Base-by-base conservation (phyloP, 1,140 invertebrate genomes). In the Aphis gossypii region DNA sequence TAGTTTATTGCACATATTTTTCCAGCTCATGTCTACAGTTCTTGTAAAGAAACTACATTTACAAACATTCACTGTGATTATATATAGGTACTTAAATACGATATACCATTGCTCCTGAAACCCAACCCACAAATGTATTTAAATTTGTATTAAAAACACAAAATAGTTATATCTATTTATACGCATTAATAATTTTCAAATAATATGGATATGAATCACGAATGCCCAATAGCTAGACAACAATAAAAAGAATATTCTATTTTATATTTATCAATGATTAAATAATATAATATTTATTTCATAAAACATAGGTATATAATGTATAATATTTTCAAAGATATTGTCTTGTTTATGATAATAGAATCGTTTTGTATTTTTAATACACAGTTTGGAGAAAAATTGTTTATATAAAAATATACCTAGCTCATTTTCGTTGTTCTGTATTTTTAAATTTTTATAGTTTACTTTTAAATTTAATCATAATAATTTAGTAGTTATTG, bases 1-100 rank as follows among this genome's bases (percentile, higher is more conserved):
- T 51, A 88, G 86, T 51, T 87, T 46, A 46, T 87, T 76, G n/a
- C 14, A 76, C 60, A 76, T 35, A 76, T 76, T 86, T 86, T 86
- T 25, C 44, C 18, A 51, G 83, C 23, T 87, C 30, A 51, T 88
- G 51, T 88, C 8, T 35, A 1, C 14, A 51, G 6, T 35, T n/a
- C 46, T 88, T 25, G n/a, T 88, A 88, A 51, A 51, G 23, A 87
- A n/a, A 23, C 5, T 46, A 48, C 46, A 51, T 88, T 88, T 51
- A 88, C 46, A 51, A 88, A 35, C 20, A 21, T 51, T 0, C 9
- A 51, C 21, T n/a, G 11, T 46, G 44, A 6, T 21, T 30, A 48
- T 46, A 11, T 18, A 87, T 41, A 41, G 38, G 11, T 87, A 18
- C 48, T 30, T 48, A 48, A 30, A n/a, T 46, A 6, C 11, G 14